Evolutionary conservation across 2,113 vertebrate species (phyloP), one percentile per base, ranked within the genome.

Genomic region (Ictalurus punctatus): DNA sequence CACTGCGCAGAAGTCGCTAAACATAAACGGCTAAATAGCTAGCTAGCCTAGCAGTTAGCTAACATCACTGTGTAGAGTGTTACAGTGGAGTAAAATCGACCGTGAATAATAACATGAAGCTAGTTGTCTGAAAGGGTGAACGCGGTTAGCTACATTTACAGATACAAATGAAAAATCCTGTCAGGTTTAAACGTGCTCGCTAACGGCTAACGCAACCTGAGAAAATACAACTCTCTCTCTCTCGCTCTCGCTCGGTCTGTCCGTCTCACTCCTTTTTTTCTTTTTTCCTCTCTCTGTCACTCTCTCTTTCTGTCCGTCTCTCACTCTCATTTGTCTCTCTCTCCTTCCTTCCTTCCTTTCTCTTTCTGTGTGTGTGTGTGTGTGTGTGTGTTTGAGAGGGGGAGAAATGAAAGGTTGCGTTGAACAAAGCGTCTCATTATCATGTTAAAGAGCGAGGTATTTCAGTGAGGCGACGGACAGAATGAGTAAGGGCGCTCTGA

Each of bases 391-490:
- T 82, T 61, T 1, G 63, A 3, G 14, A 17, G 25, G 87, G n/a
- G 27, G 58, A 80, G 88, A 84, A 84, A 82, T 82, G 34, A 90
- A 90, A 90, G 86, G 86, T 86, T 90, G 65, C 4, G 78, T 16
- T 63, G 65, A 88, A 90, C 83, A 90, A 90, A 88, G 89, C 83
- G 9, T 44, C 27, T 81, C 71, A 86, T 90, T 88, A 90, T 88
- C 37, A 61, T 65, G 83, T 90, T 76, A 78, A 86, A 65, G 80
- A 82, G 79, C 25, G 63, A 54, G 76, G 10, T 81, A 48, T 73
- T 87, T 86, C 59, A 44, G 73, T 12, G 40, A 34, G 44, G 58
- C 40, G 76, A 90, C 37, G 76, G 58, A 63, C 74, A 81, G 86
- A 90, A 84, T 85, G 89, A 90, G 82, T 85, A 86, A 88, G 74